phyloP scores from a whole-genome alignment of 2,888 invertebrate species.

The Leptothorax acervorum region DNA sequence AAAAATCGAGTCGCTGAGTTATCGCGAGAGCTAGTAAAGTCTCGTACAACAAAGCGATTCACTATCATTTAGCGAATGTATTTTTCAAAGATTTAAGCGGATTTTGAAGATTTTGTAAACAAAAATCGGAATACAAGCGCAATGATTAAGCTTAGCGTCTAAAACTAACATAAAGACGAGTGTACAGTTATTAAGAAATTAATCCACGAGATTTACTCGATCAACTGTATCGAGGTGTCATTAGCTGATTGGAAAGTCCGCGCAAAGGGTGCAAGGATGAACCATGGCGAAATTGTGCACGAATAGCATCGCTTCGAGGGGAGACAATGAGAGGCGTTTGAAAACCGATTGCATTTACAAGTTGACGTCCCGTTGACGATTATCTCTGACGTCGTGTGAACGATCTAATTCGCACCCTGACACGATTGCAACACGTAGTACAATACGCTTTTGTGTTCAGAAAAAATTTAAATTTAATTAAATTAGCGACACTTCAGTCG shows the following conservation, averaged over 20 bases:
- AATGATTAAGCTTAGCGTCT: constrained; percentile 4
- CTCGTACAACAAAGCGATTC: constrained; percentile 30
- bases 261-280: constrained; percentile 34
- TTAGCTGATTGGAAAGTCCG: constrained; percentile 13
- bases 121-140: background rate
- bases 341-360: constrained; percentile 16
- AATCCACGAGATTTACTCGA: constrained; percentile 5
- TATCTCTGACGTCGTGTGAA: background rate
- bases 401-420: background rate
- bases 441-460: constrained; percentile 18
- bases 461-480: background rate
- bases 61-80: constrained; percentile 11
- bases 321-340: background rate
- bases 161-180: background rate
- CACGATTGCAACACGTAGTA: constrained; percentile 9
- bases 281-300: constrained; percentile 20
- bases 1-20: background rate
- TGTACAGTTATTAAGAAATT: constrained; percentile 30
- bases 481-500: background rate
- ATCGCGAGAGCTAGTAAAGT: background rate
- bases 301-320: background rate
- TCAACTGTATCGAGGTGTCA: background rate
- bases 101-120: background rate
- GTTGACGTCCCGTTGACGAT: background rate
- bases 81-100: background rate